Evolutionary conservation across 2,113 vertebrate species (phyloP), one percentile per base, ranked within the genome.

Genomic region (Turnix velox): DNA sequence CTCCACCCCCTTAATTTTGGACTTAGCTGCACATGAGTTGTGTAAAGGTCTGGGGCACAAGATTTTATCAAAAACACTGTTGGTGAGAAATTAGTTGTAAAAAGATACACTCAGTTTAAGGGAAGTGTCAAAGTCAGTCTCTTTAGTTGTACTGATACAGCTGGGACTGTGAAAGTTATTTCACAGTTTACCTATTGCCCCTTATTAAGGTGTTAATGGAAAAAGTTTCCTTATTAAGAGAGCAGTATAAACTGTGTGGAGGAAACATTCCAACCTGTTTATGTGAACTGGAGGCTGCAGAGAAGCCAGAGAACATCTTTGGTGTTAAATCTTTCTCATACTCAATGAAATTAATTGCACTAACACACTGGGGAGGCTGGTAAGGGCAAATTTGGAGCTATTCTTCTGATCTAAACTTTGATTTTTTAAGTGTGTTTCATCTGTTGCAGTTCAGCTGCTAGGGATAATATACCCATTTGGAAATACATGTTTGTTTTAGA

Each of bases 201-300:
- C 84, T 96, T 92, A 63, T 35, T 93, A 79, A 93, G 90, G 91
- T 97, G 92, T 95, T 90, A 75, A 92, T 76, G 68, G 82, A 77
- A 75, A 94, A 93, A 83, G 68, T 96, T 97, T 97, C 93, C 92
- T 94, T 97, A 97, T 95, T 90, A 97, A 97, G 94, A 87, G 86
- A 48, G 37, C 52, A 82, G 6, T 96, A 79, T 96, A 96, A 96
- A 96, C 93, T 96, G 69, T 90, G 52, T 37, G 22, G 88, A 80
- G 71, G 95, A 96, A 95, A 83, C 66, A 80, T 88, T 91, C 87
- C 74, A 76, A 84, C 88, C 84, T 97, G 96, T 97, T 97, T 97
- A 97, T 97, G 57, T 97, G 97, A 97, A 82, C 88, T 72, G 88
- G 45, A 67, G 84, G 54, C 94, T 92, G 54, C 63, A 71, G 71